Percentiles rank a stretch among this genome's conserved stretches.
Conservation (phyloP, 2,888 invertebrate species). For the Thecocarcelia acutangulata region DNA sequence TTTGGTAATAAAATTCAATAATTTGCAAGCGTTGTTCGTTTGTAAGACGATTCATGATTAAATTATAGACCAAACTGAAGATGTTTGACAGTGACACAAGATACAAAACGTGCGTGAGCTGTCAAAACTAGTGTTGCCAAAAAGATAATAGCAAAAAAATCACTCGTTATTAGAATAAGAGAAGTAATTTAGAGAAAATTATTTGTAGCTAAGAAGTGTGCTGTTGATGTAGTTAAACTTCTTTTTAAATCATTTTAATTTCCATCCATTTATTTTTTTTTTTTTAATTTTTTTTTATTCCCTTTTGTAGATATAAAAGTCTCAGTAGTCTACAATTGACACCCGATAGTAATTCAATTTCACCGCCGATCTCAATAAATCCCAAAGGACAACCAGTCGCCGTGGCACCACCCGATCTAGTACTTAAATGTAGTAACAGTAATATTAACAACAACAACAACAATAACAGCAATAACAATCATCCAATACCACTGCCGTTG, state of each 20-base stretch:
- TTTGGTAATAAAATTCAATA: too few relatives aligned
- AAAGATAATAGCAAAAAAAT: too few relatives aligned
- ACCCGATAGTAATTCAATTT: slow-evolving; percentile 79
- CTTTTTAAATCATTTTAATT: background rate
- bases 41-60: too few relatives aligned
- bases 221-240: too few relatives aligned
- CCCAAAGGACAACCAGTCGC: slow-evolving; percentile 77
- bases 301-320: slow-evolving; percentile 80
- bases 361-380: slow-evolving; percentile 81
- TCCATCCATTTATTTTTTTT: background rate
- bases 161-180: too few relatives aligned
- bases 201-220: too few relatives aligned
- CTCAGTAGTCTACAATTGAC: slow-evolving; percentile 81
- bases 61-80: too few relatives aligned
- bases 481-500: slow-evolving; percentile 71
- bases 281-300: slow-evolving; percentile 11
- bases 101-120: too few relatives aligned
- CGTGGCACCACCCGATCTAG: slow-evolving; percentile 75
- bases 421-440: slow-evolving; percentile 78
- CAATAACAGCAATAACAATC: slow-evolving; percentile 74
- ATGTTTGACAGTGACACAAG: too few relatives aligned
- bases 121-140: too few relatives aligned
- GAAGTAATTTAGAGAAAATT: too few relatives aligned
- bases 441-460: slow-evolving; percentile 75
- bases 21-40: too few relatives aligned